Conservation (phyloP, 2,888 invertebrate species). For the Anagyrus pseudococci region DNA sequence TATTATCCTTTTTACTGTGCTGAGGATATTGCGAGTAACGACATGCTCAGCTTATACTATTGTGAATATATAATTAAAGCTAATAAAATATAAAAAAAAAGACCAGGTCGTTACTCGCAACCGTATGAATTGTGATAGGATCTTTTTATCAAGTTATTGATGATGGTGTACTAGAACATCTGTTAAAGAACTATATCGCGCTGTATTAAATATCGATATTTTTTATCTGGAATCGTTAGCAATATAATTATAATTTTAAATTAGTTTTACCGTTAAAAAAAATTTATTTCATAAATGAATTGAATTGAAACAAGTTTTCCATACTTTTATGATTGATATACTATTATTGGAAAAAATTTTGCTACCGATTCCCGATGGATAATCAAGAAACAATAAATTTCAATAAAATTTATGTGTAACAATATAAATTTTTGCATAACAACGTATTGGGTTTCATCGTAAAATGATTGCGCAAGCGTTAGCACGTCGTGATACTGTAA, state of each 20-base stretch:
- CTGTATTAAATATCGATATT: no score
- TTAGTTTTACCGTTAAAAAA: background rate
- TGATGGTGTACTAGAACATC: constrained; percentile 26
- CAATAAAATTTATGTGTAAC: constrained; percentile 30
- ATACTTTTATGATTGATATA: background rate
- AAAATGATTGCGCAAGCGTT: constrained; percentile 26
- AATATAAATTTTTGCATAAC: constrained; percentile 35
- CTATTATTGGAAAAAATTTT: constrained; percentile 17
- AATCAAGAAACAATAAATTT: constrained; percentile 24
- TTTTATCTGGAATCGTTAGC: constrained; percentile 18
- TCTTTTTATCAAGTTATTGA: constrained; percentile 28
- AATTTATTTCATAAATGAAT: background rate
- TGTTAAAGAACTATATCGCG: constrained; percentile 27
- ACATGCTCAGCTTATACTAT: constrained; percentile 32
- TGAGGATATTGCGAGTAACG: no score
- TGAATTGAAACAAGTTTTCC: background rate
- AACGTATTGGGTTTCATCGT: constrained; percentile 27
- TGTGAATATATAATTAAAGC: constrained; percentile 32
- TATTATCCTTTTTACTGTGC: constrained; percentile 28
- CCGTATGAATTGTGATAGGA: constrained; percentile 36
- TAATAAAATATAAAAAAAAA: no score
- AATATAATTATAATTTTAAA: constrained; percentile 17
- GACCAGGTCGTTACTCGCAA: constrained; percentile 34
- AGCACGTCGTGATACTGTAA: constrained; percentile 2
- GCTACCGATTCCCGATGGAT: constrained; percentile 13